Base-by-base conservation (phyloP, 1,140 invertebrate species). In the Watersipora subatra region DNA sequence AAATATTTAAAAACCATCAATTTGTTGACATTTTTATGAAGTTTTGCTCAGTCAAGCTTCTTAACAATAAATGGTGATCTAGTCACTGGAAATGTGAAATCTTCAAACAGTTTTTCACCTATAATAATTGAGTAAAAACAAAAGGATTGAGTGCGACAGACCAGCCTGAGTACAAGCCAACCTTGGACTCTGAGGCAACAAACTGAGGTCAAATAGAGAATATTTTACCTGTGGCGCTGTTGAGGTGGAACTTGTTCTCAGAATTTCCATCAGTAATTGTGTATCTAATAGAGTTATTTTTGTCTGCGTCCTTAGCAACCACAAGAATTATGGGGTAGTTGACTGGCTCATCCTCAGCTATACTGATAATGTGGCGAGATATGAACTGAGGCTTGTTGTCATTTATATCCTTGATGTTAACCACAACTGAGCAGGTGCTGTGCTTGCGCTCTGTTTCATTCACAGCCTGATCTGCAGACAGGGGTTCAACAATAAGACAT, bases 211-310 rank as follows among this genome's bases (percentile, higher is more conserved):
- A n/a, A n/a, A n/a, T n/a, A n/a, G n/a, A n/a, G n/a, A 12, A 46
- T 46, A n/a, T 61, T 64, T 67, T 70, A 77, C 77, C 77, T 67
- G 75, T 88, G 59, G 86, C 86, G 56, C 88, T 82, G 72, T 94
- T 90, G 20, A 97, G 89, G 75, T 91, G 89, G 79, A 96, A 96
- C 1, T 88, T 87, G 61, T 88, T 87, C 59, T 87, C 86, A 17
- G 85, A 82, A 65, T 95, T 94, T 0, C 92, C 92, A 15, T 66
- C 65, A 7, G 70, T 66, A 46, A 80, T 77, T 2, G 62, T 65
- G 66, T 95, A 97, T 0, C 86, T 88, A 7, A 97, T 86, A 66
- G 86, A 84, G 20, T 91, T 92, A 78, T 94, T 76, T 1, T 86
- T 84, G 78, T 97, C 93, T 22, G 82, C 83, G 77, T 97, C 94